A percentile compares a stretch with the other conserved stretches of the same genome.
Conservation (phyloP, 2,113 vertebrate genomes). For the Paradoxurus hermaphroditus region DNA sequence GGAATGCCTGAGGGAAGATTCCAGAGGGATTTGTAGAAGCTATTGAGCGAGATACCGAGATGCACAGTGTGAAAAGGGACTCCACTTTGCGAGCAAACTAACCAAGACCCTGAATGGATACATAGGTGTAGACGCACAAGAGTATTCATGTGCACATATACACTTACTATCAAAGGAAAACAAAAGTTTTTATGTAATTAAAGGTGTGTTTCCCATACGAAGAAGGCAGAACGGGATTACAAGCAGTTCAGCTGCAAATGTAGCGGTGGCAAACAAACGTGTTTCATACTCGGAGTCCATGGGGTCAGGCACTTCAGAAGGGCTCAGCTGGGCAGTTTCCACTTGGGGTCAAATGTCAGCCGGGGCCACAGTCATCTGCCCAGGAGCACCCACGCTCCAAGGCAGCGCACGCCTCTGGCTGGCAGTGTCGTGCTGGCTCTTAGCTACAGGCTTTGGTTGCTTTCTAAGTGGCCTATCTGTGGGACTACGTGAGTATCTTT, state of each 20-base stretch:
- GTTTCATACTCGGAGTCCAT: not conserved
- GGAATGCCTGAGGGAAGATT: not conserved
- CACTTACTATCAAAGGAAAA: not conserved
- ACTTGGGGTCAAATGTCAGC: not conserved
- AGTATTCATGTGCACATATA: not conserved
- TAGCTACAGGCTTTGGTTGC: not conserved
- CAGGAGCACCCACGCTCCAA: not conserved
- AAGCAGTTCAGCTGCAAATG: not conserved
- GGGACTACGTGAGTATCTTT: not conserved
- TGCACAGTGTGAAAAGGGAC: not conserved
- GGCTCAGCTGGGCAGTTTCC: not conserved
- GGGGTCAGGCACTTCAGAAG: not conserved
- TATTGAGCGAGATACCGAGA: not conserved
- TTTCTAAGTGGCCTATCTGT: not conserved
- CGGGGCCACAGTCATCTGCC: not conserved
- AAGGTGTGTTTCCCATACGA: not conserved
- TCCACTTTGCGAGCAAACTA: not conserved
- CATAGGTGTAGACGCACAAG: too few species aligned
- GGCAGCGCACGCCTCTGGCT: not conserved
- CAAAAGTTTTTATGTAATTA: not conserved
- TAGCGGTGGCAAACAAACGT: too few species aligned
- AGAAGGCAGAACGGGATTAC: not conserved
- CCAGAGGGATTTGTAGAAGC: not conserved
- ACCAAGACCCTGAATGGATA: not conserved
- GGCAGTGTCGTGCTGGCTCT: not conserved